Base-by-base conservation (phyloP, 1,140 invertebrate genomes). In the Bradynema listronoti region DNA sequence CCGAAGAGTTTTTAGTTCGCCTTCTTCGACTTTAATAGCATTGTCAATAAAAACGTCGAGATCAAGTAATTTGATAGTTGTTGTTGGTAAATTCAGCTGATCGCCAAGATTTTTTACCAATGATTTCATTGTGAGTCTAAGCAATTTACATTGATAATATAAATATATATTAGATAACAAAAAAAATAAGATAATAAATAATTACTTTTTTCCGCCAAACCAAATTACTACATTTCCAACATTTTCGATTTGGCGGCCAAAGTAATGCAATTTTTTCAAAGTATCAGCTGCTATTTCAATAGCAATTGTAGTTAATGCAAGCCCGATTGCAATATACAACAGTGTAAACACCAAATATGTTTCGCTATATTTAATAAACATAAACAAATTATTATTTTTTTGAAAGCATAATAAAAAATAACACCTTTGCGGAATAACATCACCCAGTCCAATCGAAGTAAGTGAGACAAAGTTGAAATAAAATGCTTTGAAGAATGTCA, bases 271-370 rank as follows among this genome's bases (percentile, higher is more conserved):
- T 33, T 78, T 76, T 45, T 78, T 78, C 9, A 78, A 43, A 32
- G 69, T 64, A 56, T 77, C 74, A 14, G 76, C 77, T 3, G 73
- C 73, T 39, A 77, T 78, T 57, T 77, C 74, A 32, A 77, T 77
- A 2, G 76, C 74, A 53, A 77, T 77, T 33, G 76, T 77, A 0
- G 73, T 77, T 9, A 77, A 42, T 14, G 74, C 74, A 4, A 77
- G 58, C 9, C 76, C 74, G 24, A 77, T 52, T 7, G 76, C 76
- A 49, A 77, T 66, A 57, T 77, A 77, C 39, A 78, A 41, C 16
- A 77, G 41, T 14, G 76, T 78, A 19, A 78, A 50, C 14, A 66
- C 53, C 55, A 75, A 59, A 32, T 66, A 75, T 2, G 70, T 55
- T 56, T 76, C 61, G 41, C 71, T 73, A 63, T 29, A n/a, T 39